Base-by-base conservation (phyloP, 2,113 vertebrate genomes). In the Hepsetus odoe region DNA sequence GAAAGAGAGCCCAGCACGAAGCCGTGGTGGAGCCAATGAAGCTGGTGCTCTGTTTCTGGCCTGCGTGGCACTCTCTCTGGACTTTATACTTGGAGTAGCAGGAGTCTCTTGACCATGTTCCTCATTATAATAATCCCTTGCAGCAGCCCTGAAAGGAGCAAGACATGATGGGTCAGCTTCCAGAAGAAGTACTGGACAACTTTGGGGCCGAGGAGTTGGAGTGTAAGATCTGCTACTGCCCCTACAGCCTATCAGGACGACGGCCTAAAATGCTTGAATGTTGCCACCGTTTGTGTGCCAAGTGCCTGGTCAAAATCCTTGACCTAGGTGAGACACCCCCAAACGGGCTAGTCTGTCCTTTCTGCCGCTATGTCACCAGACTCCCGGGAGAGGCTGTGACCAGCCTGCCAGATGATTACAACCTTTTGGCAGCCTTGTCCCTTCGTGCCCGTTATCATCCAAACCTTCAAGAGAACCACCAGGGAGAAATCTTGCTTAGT, bases 221-320 rank as follows among this genome's bases (percentile, higher is more conserved):
- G 92, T 98, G 97, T 85, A 98, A 98, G 87, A 99, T 99, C 86
- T 99, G 97, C 74, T 98, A 98, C 85, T 96, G 93, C 16, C 87
- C 90, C 0, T 99, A 96, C 81, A 96, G 94, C 84, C 86, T 97
- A 76, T 88, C 91, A 0, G 92, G 93, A 81, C 93, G 95, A 38
- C 93, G 96, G 74, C 97, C 97, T 0, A 98, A 97, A 80, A 91
- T 97, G 75, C 93, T 98, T 13, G 92, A 93, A 77, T 98, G 97
- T 22, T 94, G 94, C 84, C 97, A 99, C 85, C 90, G 95, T 22
- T 92, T 99, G 9, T 99, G 97, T 77, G 93, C 94, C 90, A 98
- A 94, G 88, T 99, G 97, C 85, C 93, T 98, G 35, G 86, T 87
- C 77, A 97, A 97, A 90, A 96, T 99, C 86, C 90, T 96, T 67